A percentile compares a stretch with the other conserved stretches of the same genome.
Conservation (phyloP, 1,140 invertebrate species). For the Diprion similis region DNA sequence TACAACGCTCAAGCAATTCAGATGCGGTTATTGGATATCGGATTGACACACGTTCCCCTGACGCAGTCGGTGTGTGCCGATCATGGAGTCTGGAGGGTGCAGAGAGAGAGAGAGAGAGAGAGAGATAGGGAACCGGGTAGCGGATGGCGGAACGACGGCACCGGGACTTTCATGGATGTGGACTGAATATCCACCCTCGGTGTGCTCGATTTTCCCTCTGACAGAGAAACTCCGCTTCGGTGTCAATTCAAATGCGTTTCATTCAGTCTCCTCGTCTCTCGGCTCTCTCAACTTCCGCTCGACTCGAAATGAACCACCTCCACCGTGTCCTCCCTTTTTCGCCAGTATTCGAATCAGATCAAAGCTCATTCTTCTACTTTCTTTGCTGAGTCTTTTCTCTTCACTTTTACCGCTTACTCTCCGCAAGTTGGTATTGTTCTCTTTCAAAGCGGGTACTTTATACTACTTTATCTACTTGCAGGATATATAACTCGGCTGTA, state of each 20-base stretch:
- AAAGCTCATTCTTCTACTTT: background rate
- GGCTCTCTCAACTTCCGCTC: background rate
- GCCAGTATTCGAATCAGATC: background rate
- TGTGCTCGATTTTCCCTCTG: background rate
- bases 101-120: no score
- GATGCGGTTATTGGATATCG: slow-evolving; percentile 36
- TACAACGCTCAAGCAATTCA: slow-evolving; percentile 27
- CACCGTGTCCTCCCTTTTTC: background rate
- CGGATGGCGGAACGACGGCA: background rate
- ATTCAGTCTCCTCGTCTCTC: background rate
- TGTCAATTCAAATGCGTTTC: background rate
- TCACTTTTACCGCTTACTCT: background rate
- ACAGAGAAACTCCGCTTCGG: background rate
- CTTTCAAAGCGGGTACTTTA: background rate
- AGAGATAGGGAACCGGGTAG: background rate
- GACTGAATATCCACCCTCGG: background rate
- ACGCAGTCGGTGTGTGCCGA: no score
- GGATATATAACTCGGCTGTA: background rate
- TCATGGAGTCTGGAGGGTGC: no score
- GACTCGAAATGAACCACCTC: background rate
- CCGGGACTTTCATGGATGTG: background rate
- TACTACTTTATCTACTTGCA: background rate
- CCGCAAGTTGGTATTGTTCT: background rate
- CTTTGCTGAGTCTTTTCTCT: background rate
- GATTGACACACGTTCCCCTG: slow-evolving; percentile 7